Conservation (phyloP, 1,140 invertebrate genomes). For the Drosophila insularis region DNA sequence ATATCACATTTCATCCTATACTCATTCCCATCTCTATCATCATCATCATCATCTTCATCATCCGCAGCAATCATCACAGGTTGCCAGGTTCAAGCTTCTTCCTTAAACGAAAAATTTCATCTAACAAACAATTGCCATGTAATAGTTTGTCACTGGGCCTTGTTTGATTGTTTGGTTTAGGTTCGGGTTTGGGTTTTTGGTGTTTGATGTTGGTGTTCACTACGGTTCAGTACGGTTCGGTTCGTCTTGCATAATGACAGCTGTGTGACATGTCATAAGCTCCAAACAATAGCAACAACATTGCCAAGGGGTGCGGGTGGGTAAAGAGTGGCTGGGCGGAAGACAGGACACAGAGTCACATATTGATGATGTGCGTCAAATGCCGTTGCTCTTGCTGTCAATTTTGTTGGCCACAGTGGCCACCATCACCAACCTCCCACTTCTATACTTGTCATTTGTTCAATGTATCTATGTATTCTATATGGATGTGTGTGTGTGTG, state of each 20-base stretch:
- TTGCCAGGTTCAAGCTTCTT: slow-evolving; percentile 13
- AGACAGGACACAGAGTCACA: slow-evolving; percentile 45
- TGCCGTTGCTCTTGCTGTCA: slow-evolving; percentile 61
- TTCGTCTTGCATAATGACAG: slow-evolving; percentile 63
- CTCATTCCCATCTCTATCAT: background rate
- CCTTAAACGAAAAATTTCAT: slow-evolving; percentile 19
- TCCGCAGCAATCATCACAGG: slow-evolving; percentile 1
- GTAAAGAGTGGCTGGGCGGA: background rate
- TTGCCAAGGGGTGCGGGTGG: background rate
- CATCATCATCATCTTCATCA: slow-evolving; percentile 8
- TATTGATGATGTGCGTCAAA: slow-evolving; percentile 76
- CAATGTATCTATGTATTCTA: slow-evolving; percentile 12
- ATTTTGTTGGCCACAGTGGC: slow-evolving; percentile 60
- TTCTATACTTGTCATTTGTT: slow-evolving; percentile 10
- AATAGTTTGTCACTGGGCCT: slow-evolving; percentile 56
- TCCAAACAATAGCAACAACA: slow-evolving; percentile 28
- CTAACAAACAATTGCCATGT: slow-evolving; percentile 60
- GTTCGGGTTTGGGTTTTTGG: background rate
- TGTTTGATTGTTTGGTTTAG: slow-evolving; percentile 22
- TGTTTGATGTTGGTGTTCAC: background rate
- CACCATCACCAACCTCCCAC: background rate
- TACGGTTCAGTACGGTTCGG: slow-evolving; percentile 2
- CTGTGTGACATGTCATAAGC: slow-evolving; percentile 64
- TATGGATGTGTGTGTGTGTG: background rate
- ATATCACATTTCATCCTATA: slow-evolving; percentile 26